phyloP scores from a whole-genome alignment of 1,140 invertebrate species.

The Rhopalosiphum maidis region DNA sequence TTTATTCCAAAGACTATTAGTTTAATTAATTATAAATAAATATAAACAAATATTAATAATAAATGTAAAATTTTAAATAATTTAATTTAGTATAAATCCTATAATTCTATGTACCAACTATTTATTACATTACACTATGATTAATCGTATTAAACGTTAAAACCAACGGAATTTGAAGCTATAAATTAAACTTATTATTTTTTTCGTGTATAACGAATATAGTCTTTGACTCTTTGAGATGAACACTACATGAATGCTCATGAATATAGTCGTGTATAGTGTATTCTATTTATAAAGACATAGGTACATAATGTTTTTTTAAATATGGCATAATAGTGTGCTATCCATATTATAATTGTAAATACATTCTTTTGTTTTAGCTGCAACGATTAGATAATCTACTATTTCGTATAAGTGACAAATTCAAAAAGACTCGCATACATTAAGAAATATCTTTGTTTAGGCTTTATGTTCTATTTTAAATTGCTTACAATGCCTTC shows the following conservation, averaged over 20 bases:
- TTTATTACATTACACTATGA: not conserved
- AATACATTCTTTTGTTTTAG: slow-evolving; percentile 26
- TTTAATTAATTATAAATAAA: not conserved
- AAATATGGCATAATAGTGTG: slow-evolving; percentile 10
- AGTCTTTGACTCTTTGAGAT: not conserved
- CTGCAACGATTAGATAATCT: not conserved
- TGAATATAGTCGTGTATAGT: slow-evolving; percentile 2
- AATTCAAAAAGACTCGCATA: not conserved
- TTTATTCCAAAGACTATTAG: slow-evolving; percentile 25
- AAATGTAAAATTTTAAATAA: not conserved
- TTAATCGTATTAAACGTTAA: not conserved
- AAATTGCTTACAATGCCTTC: not conserved
- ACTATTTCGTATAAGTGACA: not conserved
- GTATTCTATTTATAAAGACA: slow-evolving; percentile 1
- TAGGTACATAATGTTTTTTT: not conserved
- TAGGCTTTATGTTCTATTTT: not conserved
- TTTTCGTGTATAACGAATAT: not conserved
- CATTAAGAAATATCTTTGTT: not conserved
- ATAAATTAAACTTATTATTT: not conserved
- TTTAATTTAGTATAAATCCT: not conserved
- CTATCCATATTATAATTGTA: not conserved
- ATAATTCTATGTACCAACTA: not conserved
- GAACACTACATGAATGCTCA: not conserved
- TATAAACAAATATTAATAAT: not conserved
- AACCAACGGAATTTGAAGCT: not conserved